Evolutionary conservation across 2,797 vertebrate species (phyloP), one percentile per base, ranked within the genome.

Genomic region (Galaxias olidus): DNA sequence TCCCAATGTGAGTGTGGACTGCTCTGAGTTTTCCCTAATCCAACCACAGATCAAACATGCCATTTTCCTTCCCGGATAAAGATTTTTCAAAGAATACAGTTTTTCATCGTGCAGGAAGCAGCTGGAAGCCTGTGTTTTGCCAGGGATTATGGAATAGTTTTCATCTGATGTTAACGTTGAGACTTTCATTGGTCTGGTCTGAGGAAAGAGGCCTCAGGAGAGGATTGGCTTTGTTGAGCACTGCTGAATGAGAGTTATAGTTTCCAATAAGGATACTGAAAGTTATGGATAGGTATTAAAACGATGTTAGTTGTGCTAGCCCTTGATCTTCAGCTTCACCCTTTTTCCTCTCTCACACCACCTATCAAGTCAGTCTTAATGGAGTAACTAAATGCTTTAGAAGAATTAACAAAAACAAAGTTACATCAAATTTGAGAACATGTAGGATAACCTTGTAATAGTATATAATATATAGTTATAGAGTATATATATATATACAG

Each of bases 61-160:
- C 71, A 64, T 83, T 77, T 86, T 80, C 69, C 58, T 51, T 62
- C 59, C 11, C 51, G 59, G 69, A 79, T 80, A 71, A 79, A 48
- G 59, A 68, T 71, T 83, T 80, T 79, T 83, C 73, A 79, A 79
- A 48, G 70, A 79, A 86, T 82, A 63, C 51, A 74, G 71, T 84
- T 73, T 66, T 81, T 82, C 75, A 75, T 78, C 69, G 60, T 68
- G 65, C 59, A 70, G 65, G 61, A 69, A 76, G 68, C 81, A 82
- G 85, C 78, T 84, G 81, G 64, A 76, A 66, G 81, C 46, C 48
- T 0, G 47, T 71, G 69, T 72, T 72, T 58, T 71, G 75, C 72
- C 30, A 56, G 72, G 71, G 81, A 75, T 83, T 80, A 81, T 64
- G 72, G 79, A 59, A 59, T 46, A 46, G 3, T 59, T 44, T 45